A percentile compares a stretch with the other conserved stretches of the same genome.
Conservation (phyloP, 2,888 invertebrate genomes). For the Shargacucullia verbasci region DNA sequence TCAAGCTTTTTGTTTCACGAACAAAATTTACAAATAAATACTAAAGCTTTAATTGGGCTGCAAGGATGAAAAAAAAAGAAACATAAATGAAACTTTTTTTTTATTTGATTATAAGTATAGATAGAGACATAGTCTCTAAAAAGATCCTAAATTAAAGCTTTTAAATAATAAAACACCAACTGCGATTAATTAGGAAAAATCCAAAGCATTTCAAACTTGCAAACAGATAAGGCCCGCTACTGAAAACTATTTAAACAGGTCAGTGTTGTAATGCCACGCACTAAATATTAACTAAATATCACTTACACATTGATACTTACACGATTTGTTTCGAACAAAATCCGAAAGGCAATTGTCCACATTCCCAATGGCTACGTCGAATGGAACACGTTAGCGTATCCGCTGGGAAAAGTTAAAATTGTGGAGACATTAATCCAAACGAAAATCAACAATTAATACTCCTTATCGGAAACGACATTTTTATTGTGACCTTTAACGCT, state of each 20-base stretch:
- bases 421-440: slow-evolving; percentile 40
- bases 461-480: slow-evolving; percentile 41
- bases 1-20: slow-evolving; percentile 13
- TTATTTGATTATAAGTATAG: slow-evolving; percentile 17
- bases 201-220: too few relatives aligned
- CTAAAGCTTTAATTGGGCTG: slow-evolving; percentile 19
- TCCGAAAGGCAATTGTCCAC: not conserved
- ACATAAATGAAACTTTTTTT: slow-evolving; percentile 27
- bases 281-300: slow-evolving; percentile 3
- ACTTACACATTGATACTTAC: not conserved
- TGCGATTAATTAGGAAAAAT: too few relatives aligned
- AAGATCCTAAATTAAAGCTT: too few relatives aligned
- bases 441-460: slow-evolving; percentile 37
- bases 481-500: slow-evolving; percentile 45
- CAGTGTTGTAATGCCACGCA: not conserved
- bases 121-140: too few relatives aligned
- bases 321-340: not conserved
- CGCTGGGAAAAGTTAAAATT: slow-evolving; percentile 49
- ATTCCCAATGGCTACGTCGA: slow-evolving; percentile 46
- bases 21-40: slow-evolving; percentile 3
- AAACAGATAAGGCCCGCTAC: too few relatives aligned
- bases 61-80: slow-evolving; percentile 1
- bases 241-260: not conserved
- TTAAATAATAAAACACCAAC: too few relatives aligned
- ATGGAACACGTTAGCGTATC: slow-evolving; percentile 34